These are phyloP conservation scores for Ochotona princeps DNA, from an alignment of 2,113 vertebrate species.

Conservation along the genomic window DNA sequence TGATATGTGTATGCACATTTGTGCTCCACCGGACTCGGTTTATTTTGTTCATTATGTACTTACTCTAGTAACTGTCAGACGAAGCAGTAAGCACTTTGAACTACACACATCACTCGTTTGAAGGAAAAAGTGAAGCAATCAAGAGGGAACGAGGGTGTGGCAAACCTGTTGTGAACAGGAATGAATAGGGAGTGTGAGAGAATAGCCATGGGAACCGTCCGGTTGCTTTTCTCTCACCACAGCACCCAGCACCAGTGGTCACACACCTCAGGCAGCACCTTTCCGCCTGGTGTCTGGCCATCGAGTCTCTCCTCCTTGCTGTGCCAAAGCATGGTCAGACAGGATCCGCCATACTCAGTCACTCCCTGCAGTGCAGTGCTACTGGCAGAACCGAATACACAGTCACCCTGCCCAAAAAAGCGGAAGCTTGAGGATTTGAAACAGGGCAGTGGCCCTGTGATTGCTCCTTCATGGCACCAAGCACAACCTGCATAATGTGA, in stretches of 20 bases:
- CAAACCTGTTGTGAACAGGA: not conserved
- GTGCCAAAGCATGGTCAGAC: not conserved
- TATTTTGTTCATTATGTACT: not conserved
- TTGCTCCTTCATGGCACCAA: not conserved
- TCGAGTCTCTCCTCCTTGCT: not conserved
- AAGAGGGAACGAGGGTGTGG: not conserved
- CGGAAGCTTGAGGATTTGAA: not conserved
- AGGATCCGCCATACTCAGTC: too few relatives aligned
- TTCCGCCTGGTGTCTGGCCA: not conserved
- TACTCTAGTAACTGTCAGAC: not conserved
- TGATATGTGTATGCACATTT: not conserved
- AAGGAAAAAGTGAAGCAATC: not conserved
- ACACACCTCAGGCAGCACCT: not conserved
- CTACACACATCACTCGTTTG: not conserved
- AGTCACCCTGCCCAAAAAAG: too few relatives aligned
- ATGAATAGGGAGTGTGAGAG: not conserved
- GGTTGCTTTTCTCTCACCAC: not conserved
- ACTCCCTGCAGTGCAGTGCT: not conserved
- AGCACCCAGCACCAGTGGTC: not conserved
- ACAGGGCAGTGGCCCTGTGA: not conserved
- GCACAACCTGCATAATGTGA: not conserved
- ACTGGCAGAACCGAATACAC: not conserved
- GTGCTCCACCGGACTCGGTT: not conserved
- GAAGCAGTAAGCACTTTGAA: not conserved
- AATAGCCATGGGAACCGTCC: not conserved